Evolutionary conservation across 2,888 invertebrate species (phyloP).

Genomic region (Sthenelais limicola): DNA sequence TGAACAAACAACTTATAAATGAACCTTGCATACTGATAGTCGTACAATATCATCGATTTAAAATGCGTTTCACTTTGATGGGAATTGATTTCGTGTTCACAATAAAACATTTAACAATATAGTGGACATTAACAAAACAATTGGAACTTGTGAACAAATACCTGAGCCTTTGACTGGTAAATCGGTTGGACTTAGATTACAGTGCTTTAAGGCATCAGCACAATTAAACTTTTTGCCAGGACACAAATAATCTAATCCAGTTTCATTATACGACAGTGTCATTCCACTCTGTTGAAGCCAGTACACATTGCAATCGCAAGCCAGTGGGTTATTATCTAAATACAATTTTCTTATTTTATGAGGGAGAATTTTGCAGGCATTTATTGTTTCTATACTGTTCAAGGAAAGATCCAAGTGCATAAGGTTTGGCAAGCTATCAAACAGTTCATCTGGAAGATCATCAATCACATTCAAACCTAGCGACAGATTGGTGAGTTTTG

Average conservation of each 20-base stretch:
- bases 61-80: no score
- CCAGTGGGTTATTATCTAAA: slow-evolving; percentile 1
- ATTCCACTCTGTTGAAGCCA: neutral
- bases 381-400: slow-evolving; percentile 8
- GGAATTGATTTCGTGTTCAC: no score
- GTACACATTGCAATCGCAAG: neutral
- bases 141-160: no score
- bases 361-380: slow-evolving; percentile 5
- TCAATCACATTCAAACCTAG: slow-evolving; percentile 10
- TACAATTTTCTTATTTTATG: neutral
- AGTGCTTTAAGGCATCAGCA: neutral
- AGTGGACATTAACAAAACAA: no score
- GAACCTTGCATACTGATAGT: no score
- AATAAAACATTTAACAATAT: no score
- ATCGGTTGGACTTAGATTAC: slow-evolving; percentile 5
- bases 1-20: no score
- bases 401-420: neutral
- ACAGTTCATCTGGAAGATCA: neutral
- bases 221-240: neutral
- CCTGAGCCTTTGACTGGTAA: neutral
- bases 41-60: no score
- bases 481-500: neutral
- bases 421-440: neutral
- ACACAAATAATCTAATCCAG: neutral
- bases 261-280: neutral